Evolutionary conservation across 1,140 invertebrate genomes (phyloP), one percentile per base, ranked within the genome.

Genomic region (Stegodyphus mimosarum): DNA sequence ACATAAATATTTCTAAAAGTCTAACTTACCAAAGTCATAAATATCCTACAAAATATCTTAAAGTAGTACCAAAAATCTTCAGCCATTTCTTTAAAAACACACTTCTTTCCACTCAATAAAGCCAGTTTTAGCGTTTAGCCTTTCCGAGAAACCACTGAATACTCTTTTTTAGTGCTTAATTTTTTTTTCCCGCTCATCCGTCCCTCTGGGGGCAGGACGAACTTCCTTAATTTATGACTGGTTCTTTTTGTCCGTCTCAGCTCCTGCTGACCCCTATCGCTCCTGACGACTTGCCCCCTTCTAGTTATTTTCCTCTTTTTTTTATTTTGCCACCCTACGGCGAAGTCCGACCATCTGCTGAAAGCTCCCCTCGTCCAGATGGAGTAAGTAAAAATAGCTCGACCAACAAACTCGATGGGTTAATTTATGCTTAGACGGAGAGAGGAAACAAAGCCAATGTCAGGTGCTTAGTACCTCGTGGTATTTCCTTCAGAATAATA

Each of bases 171-270:
- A 60, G 9, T 60, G 9, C 55, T 60, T 60, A 10, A 7, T 18
- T 15, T 67, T 67, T 66, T 67, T 18, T 5, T 6, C 9, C 64
- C 64, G 6, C 64, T 67, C 5, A 11, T 67, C 64, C 13, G 1
- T 49, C 9, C 53, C 48, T 73, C 53, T n/a, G 67, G 50, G 51
- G 51, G 9, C 33, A 50, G n/a, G 55, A n/a, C 53, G 50, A 48
- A 48, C 18, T 80, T 71, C 18, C 50, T 81, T 81, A 81, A 81
- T 81, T 81, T 81, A 81, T 81, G 79, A 48, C 79, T 7, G 52
- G 53, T 81, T 73, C 70, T 53, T 55, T 67, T 67, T 67, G 64
- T 15, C 64, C 50, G 4, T 69, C 63, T 17, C 15, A 15, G 52
- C 69, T 60, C 55, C 60, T n/a, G 15, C 33, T 73, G 48, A 81